These are phyloP conservation scores for Nycticryphes semicollaris DNA, from an alignment of 2,113 vertebrate genomes.

Conservation along the genomic window DNA sequence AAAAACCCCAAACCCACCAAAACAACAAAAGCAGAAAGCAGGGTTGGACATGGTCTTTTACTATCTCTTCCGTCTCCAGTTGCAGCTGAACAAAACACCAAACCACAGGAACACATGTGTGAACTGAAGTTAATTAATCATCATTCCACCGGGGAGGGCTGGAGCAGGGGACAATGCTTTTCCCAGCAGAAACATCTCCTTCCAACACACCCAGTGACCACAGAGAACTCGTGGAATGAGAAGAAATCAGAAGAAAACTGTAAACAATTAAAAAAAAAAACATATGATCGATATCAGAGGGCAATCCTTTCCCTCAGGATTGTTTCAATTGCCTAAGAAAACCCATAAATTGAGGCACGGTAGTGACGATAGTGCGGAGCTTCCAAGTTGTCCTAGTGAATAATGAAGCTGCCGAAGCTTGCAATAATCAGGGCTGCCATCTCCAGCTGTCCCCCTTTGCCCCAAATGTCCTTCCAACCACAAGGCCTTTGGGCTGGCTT, in stretches of 20 bases:
- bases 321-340: background rate
- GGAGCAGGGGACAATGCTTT: background rate
- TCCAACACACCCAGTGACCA: background rate
- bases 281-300: fast-evolving
- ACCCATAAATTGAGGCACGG: too few relatives aligned
- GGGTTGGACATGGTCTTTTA: background rate
- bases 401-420: fast-evolving
- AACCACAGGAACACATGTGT: background rate
- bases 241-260: background rate
- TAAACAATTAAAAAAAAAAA: background rate
- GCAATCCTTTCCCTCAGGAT: background rate
- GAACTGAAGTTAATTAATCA: background rate
- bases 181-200: background rate
- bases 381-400: background rate
- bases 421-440: background rate
- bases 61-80: background rate
- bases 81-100: background rate
- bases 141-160: background rate
- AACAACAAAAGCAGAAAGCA: background rate
- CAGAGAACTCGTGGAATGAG: fast-evolving
- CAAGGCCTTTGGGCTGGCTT: background rate
- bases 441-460: background rate
- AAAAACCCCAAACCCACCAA: too few relatives aligned
- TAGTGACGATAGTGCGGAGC: background rate
- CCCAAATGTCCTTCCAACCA: background rate